Evolutionary conservation across 2,113 vertebrate genomes (phyloP), one percentile per base, ranked within the genome.

Genomic region (Lophura nycthemera): DNA sequence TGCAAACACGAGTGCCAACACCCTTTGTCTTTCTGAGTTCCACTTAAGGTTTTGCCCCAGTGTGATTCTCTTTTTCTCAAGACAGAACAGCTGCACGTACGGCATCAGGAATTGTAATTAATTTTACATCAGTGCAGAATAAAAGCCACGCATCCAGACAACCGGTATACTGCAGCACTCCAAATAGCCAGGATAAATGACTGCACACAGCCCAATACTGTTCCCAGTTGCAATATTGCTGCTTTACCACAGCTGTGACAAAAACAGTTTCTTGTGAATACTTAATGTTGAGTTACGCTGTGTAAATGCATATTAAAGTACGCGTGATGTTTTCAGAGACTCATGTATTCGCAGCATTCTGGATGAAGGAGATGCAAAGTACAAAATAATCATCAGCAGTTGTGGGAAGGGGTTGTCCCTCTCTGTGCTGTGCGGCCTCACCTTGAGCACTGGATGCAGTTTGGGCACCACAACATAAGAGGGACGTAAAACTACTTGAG

Each of bases 71-170:
- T 69, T 83, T 72, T 69, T 73, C 89, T 93, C 24, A 30, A 66
- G n/a, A 4, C 14, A 89, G 88, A 89, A 93, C 52, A 94, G 52
- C 52, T 86, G 47, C 34, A 82, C 36, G 14, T n/a, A 45, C 38
- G 73, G 48, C 43, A 65, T 86, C 36, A 43, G 54, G 67, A 90
- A 57, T 8, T 86, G 72, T 34, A 87, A 93, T 81, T 86, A 56
- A 67, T 78, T 94, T 92, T 88, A 25, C 48, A 72, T 69, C 63
- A 65, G 36, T 65, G 38, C 45, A 69, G 59, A 75, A 75, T 22
- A 86, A 89, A 85, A 81, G 42, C 22, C 61, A 9, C 13, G 21
- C 38, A 29, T 64, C 67, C 79, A 77, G 56, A 45, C 32, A 73
- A 57, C 29, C 38, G 71, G 52, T 60, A 36, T 47, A 10, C 14